These are phyloP conservation scores for Cydia fagiglandana DNA, from an alignment of 1,140 invertebrate species.

Conservation along the genomic window DNA sequence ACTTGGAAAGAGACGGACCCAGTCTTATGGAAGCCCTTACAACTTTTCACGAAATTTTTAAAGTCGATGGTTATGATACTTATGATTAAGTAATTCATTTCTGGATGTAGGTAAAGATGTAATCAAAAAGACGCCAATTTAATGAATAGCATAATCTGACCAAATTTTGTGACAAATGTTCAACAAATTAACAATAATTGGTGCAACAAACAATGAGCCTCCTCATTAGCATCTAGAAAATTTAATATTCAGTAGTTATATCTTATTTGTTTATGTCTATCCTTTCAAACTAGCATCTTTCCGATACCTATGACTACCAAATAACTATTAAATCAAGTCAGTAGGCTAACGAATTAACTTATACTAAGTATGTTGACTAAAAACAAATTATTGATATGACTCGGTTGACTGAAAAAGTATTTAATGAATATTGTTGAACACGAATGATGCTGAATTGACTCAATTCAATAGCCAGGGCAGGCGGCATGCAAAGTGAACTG, in stretches of 20 bases:
- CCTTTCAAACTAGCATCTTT: neutral
- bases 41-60: neutral
- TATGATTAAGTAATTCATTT: neutral
- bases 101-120: neutral
- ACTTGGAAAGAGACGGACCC: neutral
- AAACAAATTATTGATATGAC: neutral
- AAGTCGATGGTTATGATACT: neutral
- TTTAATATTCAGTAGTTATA: neutral
- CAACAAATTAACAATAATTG: too few species aligned
- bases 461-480: constrained; percentile 42
- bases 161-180: too few species aligned
- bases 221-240: neutral
- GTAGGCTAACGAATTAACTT: neutral
- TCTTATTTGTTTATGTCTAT: neutral
- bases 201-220: too few species aligned
- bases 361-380: too few species aligned
- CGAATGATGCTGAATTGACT: neutral
- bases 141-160: neutral
- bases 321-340: constrained; percentile 7
- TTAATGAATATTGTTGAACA: neutral
- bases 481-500: constrained; percentile 72
- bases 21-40: neutral
- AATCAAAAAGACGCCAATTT: constrained; percentile 4
- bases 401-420: neutral
- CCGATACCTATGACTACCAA: neutral